These are phyloP conservation scores for Eulemur coronatus DNA, from an alignment of 2,797 vertebrate species.

Conservation along the genomic window DNA sequence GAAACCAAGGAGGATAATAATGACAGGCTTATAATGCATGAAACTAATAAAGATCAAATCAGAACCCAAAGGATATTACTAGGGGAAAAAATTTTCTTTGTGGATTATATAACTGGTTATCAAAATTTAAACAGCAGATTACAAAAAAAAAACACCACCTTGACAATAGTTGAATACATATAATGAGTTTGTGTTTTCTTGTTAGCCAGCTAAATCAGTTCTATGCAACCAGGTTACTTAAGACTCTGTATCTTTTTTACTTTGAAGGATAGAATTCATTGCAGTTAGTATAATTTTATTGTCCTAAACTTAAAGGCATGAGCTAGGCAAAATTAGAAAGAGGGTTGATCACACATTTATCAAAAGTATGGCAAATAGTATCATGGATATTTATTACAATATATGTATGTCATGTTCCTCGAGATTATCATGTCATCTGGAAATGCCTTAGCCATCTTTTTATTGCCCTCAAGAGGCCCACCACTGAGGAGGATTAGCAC, in stretches of 20 bases:
- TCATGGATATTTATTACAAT: no score
- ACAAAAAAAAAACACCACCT: background rate
- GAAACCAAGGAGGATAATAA: background rate
- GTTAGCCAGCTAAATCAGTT: background rate
- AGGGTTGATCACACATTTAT: background rate
- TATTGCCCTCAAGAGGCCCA: background rate
- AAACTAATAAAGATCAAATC: background rate
- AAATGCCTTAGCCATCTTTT: background rate
- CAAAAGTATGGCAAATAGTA: background rate
- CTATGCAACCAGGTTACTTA: background rate
- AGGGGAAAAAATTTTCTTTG: background rate
- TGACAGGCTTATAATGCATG: background rate
- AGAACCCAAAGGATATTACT: background rate
- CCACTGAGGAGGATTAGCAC: accelerated
- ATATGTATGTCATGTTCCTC: background rate
- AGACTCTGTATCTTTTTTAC: background rate
- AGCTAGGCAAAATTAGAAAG: background rate
- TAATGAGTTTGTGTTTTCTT: background rate
- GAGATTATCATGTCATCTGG: background rate
- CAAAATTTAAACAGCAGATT: slow-evolving; percentile 14
- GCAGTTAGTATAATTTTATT: background rate
- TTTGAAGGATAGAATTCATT: background rate
- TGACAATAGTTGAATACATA: background rate
- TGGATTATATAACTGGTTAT: background rate
- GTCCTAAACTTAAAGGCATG: background rate